Conservation (phyloP, 2,113 vertebrate genomes). For the Suncus etruscus region DNA sequence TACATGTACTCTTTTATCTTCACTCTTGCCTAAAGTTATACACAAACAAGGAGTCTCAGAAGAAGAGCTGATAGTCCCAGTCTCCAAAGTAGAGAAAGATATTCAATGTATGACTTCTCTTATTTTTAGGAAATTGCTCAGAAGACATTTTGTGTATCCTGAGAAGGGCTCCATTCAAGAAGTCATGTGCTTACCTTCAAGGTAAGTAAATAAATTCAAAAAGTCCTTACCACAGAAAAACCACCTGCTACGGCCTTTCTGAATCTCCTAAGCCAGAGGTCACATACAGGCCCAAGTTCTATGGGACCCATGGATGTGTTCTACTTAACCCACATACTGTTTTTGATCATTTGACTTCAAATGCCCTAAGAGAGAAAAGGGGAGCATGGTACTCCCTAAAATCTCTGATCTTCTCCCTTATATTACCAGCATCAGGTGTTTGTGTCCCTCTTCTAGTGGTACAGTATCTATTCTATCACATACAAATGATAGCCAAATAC, state of each 20-base stretch:
- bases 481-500: background rate
- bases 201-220: constrained; percentile 81
- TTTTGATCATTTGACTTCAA: constrained; percentile 18
- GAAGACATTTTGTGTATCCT: constrained; percentile 80
- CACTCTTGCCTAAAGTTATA: no score
- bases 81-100: background rate
- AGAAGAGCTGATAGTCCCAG: background rate
- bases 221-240: background rate
- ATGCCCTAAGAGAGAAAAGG: background rate
- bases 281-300: background rate
- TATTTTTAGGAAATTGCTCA: constrained; percentile 81
- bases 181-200: constrained; percentile 85
- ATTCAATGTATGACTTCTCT: constrained; percentile 25
- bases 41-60: no score
- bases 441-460: background rate
- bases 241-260: background rate
- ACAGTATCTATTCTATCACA: background rate
- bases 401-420: no score
- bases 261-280: background rate
- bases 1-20: no score
- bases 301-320: background rate
- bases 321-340: background rate
- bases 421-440: background rate
- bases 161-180: constrained; percentile 57
- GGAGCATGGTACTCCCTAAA: background rate